Evolutionary conservation across 2,113 vertebrate genomes (phyloP).

Genomic region (Stigmatopora nigra): DNA sequence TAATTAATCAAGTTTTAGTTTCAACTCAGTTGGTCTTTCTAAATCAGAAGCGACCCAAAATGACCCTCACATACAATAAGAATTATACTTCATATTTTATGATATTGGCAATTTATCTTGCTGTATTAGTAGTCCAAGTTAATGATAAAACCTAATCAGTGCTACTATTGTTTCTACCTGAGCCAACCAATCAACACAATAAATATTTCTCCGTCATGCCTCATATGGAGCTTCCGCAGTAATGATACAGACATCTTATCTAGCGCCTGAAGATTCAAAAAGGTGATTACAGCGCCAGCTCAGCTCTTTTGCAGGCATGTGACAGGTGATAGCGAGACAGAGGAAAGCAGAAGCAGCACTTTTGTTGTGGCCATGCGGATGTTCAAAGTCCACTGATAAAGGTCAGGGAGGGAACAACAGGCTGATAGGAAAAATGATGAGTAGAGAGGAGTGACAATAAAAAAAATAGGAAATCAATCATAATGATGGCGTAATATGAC

Average conservation of each 20-base stretch:
- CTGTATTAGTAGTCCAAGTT: neutral
- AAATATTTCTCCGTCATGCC: neutral
- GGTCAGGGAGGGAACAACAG: neutral
- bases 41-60: neutral
- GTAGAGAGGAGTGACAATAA: slow-evolving; percentile 17
- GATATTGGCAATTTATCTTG: neutral
- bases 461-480: slow-evolving; percentile 2
- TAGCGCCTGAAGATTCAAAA: slow-evolving; percentile 21
- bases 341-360: slow-evolving; percentile 14
- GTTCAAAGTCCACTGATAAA: slow-evolving; percentile 55
- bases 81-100: neutral
- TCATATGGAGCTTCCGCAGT: slow-evolving; percentile 9
- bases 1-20: slow-evolving; percentile 7
- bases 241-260: slow-evolving; percentile 26
- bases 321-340: slow-evolving; percentile 21
- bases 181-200: neutral
- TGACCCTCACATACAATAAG: neutral
- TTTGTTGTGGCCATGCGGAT: slow-evolving; percentile 47
- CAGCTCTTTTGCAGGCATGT: slow-evolving; percentile 46
- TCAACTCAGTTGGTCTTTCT: neutral
- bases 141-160: neutral
- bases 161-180: neutral
- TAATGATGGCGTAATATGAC: neutral
- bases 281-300: slow-evolving; percentile 26
- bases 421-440: slow-evolving; percentile 50